These are phyloP conservation scores for Synanthedon andrenaeformis DNA, from an alignment of 2,888 invertebrate species.

Conservation along the genomic window DNA sequence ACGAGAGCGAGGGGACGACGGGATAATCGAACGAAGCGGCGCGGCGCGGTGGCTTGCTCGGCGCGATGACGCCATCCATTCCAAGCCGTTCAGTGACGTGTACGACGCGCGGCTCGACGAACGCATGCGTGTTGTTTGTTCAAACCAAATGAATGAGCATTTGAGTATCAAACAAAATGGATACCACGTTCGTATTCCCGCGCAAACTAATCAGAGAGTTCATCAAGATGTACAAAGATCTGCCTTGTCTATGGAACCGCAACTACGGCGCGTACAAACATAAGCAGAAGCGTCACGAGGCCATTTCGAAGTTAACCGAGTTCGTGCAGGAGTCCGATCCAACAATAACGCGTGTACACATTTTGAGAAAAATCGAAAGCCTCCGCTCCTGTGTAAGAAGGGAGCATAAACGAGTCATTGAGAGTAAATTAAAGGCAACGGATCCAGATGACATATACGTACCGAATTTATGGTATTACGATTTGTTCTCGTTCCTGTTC, in stretches of 20 bases:
- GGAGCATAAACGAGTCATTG: slow-evolving; percentile 39
- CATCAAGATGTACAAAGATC: slow-evolving; percentile 37
- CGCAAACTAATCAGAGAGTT: slow-evolving; percentile 42
- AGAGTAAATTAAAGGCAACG: slow-evolving; percentile 27
- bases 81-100: slow-evolving; percentile 33
- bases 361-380: slow-evolving; percentile 55
- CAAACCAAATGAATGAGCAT: slow-evolving; percentile 5
- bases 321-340: slow-evolving; percentile 46
- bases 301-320: slow-evolving; percentile 39
- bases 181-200: slow-evolving; percentile 34
- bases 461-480: slow-evolving; percentile 52
- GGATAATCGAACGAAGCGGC: slow-evolving; percentile 3
- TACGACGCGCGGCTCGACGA: slow-evolving; percentile 45
- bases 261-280: slow-evolving; percentile 34
- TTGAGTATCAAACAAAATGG: background rate
- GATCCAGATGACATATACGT: slow-evolving; percentile 32
- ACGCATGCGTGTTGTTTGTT: slow-evolving; percentile 12
- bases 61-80: background rate
- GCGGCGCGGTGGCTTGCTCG: slow-evolving; percentile 5
- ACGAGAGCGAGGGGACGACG: background rate
- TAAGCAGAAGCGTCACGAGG: slow-evolving; percentile 40
- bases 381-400: slow-evolving; percentile 51
- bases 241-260: slow-evolving; percentile 47
- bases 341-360: slow-evolving; percentile 47
- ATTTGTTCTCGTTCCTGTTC: slow-evolving; percentile 41